Base-by-base conservation (phyloP, 2,888 invertebrate genomes). In the Empis livida region DNA sequence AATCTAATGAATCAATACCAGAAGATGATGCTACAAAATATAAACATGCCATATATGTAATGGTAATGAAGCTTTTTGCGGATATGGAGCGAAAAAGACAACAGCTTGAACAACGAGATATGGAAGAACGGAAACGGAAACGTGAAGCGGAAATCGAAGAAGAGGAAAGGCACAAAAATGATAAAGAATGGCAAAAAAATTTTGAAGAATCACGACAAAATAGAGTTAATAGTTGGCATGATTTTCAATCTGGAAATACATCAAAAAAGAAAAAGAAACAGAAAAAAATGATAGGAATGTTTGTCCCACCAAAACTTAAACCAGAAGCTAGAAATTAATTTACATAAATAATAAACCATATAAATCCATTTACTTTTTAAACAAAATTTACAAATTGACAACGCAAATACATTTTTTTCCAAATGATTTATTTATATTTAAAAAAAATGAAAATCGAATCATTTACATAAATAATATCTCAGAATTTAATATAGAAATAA, bases 131-230 rank as follows among this genome's bases (percentile, higher is more conserved):
- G 46, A 95, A 95, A 67, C 73, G 96, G 42, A 93, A 94, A 71
- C 76, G 95, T 10, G 95, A 96, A 68, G 82, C 87, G 15, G 94
- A 95, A 74, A 83, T 92, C 45, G 90, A 91, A 50, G 90, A 89
- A 47, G 94, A 93, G 61, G 94, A 95, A 60, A 85, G 86, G 59
- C 78, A 83, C 50, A 86, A 91, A 50, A 72, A 87, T 43, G 92
- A 96, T 61, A 88, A 91, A 57, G 96, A 97, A 66, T 99, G 95
- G 93, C 91, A 95, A 55, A 93, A 95, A 65, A 99, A 97, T 72
- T 99, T 95, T 72, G 99, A 99, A 76, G 93, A 92, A 73, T 92
- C 92, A 40, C 77, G 92, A 52, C 91, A 93, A 73, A 90, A 82
- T 59, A 75, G 93, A 52, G 92, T 93, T 0, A 87, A 89, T 53